These are phyloP conservation scores for Tineola bisselliella DNA, from an alignment of 2,888 invertebrate genomes.

Conservation along the genomic window DNA sequence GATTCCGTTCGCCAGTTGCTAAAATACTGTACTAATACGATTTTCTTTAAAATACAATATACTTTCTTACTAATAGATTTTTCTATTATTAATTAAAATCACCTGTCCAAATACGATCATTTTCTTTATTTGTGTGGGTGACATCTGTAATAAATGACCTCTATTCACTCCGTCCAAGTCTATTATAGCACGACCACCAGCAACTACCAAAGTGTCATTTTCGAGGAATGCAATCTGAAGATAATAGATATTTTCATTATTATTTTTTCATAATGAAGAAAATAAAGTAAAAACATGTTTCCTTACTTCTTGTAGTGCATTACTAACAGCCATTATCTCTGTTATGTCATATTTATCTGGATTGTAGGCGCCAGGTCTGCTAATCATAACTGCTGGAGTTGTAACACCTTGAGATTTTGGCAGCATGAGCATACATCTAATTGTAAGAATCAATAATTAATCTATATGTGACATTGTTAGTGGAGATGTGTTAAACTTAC, in stretches of 20 bases:
- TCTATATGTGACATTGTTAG: neutral
- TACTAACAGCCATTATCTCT: neutral
- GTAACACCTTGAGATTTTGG: slow-evolving; percentile 38
- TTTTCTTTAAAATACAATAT: no score
- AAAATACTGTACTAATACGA: no score
- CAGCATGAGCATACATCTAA: slow-evolving; percentile 48
- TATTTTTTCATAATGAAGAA: no score
- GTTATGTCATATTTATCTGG: slow-evolving; percentile 6
- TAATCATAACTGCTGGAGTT: slow-evolving; percentile 63
- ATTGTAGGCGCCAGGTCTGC: slow-evolving; percentile 64
- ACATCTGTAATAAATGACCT: slow-evolving; percentile 59
- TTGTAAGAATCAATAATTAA: slow-evolving; percentile 19
- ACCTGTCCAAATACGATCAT: slow-evolving; percentile 45
- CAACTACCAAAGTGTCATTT: slow-evolving; percentile 56
- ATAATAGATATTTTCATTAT: no score
- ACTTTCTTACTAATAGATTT: no score
- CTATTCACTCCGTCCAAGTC: slow-evolving; percentile 61
- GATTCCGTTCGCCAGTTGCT: no score
- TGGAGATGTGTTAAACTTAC: slow-evolving; percentile 30
- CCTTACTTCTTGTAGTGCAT: neutral
- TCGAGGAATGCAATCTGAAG: slow-evolving; percentile 26
- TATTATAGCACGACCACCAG: slow-evolving; percentile 51
- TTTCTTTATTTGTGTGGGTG: slow-evolving; percentile 63
- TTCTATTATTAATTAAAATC: no score
- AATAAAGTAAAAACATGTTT: neutral